Conservation (phyloP, 2,797 vertebrate species). For the Emys orbicularis region DNA sequence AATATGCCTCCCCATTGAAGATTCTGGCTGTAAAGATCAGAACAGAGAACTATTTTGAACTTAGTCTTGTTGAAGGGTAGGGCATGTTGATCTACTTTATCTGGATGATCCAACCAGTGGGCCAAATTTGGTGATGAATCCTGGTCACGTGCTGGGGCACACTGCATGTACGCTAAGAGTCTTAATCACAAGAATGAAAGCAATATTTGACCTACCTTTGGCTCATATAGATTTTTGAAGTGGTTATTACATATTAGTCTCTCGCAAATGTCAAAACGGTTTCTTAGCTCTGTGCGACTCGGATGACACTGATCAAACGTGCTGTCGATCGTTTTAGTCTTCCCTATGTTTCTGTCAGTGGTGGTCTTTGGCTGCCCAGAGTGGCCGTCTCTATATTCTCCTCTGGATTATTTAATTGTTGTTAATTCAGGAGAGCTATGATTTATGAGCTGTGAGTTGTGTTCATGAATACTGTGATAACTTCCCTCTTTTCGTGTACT, state of each 20-base stretch:
- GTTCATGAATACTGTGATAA: constrained; percentile 66
- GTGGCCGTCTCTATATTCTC: constrained; percentile 1
- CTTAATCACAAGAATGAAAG: not conserved
- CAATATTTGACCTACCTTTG: not conserved
- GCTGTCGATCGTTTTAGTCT: constrained; percentile 41
- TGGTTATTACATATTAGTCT: not conserved
- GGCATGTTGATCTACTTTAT: not conserved
- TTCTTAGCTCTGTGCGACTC: not conserved
- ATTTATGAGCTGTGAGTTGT: constrained; percentile 72
- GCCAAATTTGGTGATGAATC: no score
- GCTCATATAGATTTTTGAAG: not conserved
- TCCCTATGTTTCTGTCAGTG: not conserved
- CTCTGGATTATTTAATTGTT: constrained; percentile 19
- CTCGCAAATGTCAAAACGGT: not conserved
- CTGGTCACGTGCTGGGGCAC: no score
- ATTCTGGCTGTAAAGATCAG: not conserved
- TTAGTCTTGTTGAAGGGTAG: not conserved
- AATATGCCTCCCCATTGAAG: not conserved
- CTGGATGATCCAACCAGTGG: no score
- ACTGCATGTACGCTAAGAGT: not conserved
- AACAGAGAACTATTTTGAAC: not conserved
- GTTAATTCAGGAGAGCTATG: constrained; percentile 43
- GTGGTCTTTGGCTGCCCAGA: not conserved
- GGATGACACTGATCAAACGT: not conserved
- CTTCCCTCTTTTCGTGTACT: constrained; percentile 50